Evolutionary conservation across 2,113 vertebrate species (phyloP), one percentile per base, ranked within the genome.

Genomic region (Azemiops feae): DNA sequence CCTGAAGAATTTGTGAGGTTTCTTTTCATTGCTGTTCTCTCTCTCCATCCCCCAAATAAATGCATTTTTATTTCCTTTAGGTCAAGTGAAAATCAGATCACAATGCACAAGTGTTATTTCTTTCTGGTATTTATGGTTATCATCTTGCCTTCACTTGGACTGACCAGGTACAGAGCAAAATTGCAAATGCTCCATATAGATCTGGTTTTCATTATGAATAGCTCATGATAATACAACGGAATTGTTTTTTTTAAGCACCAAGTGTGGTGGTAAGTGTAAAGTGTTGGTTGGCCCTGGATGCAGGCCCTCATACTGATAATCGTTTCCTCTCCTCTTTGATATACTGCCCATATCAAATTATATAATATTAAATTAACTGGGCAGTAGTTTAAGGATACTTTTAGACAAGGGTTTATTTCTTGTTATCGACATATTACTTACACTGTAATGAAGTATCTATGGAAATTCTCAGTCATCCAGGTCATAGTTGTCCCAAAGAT

Each of bases 51-150:
- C 2, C 9, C 74, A 12, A 54, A 14, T 85, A 53, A n/a, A 0
- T 0, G 81, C 87, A 81, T n/a, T 88, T 20, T 94, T 93, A 8
- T 11, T 87, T 60, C 94, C 92, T 90, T 12, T 96, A 99, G 99
- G 93, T 99, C 99, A 0, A 98, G 95, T 96, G 98, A 99, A 97
- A 99, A 99, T 96, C 98, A 98, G 96, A 97, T 98, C 89, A 99
- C 99, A 4, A 99, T 99, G 98, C 98, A 99, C 97, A 99, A 99
- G 95, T 99, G 99, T 96, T 99, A 99, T 94, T 96, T 99, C 92
- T 98, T 99, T 91, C 96, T 99, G 96, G 98, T 99, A 90, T 99
- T 99, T 96, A 99, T 99, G 99, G 99, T 99, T 93, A 98, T 99
- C 97, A 98, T 99, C 95, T 97, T 99, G 95, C 99, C 99, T 55